Evolutionary conservation across 1,140 invertebrate genomes (phyloP).

Genomic region (Zaprionus davidi): DNA sequence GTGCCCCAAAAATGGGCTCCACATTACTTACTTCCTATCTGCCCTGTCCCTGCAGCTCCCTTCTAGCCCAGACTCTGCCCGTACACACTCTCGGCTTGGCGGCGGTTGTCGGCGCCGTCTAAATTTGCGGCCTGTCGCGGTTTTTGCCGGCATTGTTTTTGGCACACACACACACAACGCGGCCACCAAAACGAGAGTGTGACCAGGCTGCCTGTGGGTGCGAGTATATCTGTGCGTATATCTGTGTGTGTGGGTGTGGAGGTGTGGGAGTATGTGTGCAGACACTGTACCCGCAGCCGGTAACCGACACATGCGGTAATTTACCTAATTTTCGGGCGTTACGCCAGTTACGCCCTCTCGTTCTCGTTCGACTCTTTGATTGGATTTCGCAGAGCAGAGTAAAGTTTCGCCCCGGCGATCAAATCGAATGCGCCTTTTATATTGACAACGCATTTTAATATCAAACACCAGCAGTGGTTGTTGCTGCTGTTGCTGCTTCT

Average conservation of each 20-base stretch:
- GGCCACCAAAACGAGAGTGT: slow-evolving; percentile 1
- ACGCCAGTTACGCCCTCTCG: slow-evolving; percentile 36
- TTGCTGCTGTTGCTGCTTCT: slow-evolving; percentile 12
- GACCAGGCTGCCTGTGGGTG: slow-evolving; percentile 1
- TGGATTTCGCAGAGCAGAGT: slow-evolving; percentile 52
- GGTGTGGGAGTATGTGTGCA: slow-evolving; percentile 1
- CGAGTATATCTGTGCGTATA: slow-evolving; percentile 10
- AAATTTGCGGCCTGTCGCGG: slow-evolving; percentile 67
- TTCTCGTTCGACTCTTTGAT: slow-evolving; percentile 47
- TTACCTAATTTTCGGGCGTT: slow-evolving; percentile 71
- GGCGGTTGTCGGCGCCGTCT: slow-evolving; percentile 37
- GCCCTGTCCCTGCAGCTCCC: not conserved
- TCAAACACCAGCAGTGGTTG: slow-evolving; percentile 33
- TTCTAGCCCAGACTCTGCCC: not conserved
- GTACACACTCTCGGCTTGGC: not conserved
- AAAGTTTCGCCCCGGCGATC: slow-evolving; percentile 38
- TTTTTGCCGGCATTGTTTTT: slow-evolving; percentile 53
- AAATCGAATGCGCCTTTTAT: slow-evolving; percentile 69
- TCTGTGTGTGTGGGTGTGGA: slow-evolving; percentile 1
- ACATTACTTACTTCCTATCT: slow-evolving; percentile 46
- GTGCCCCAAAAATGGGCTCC: slow-evolving; percentile 31
- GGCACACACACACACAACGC: slow-evolving; percentile 45
- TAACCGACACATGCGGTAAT: slow-evolving; percentile 71
- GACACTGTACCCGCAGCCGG: slow-evolving; percentile 36
- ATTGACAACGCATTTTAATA: slow-evolving; percentile 69